Base-by-base conservation (phyloP, 2,888 invertebrate species). In the Erebia aethiops region DNA sequence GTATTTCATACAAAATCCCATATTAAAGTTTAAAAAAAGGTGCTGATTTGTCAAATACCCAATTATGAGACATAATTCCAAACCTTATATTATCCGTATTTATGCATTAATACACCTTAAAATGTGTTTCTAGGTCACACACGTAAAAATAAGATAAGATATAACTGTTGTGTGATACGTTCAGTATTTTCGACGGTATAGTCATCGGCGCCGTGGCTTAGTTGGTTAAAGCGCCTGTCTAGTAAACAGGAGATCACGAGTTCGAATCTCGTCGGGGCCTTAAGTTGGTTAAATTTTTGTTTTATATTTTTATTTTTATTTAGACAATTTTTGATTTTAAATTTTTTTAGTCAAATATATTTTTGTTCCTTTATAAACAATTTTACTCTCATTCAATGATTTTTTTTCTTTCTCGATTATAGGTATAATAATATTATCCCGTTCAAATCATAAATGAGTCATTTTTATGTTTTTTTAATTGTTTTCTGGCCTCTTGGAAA, bases 211-310 rank as follows among this genome's bases (percentile, higher is more conserved):
- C 94, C 95, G 95, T 95, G 95, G 95, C 95, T 95, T 95, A 95
- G 95, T 95, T 95, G 95, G 95, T 95, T 95, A 95, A 95, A 95
- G 94, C 91, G 90, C 91, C 91, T 91, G 91, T 92, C 90, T 90
- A 90, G 90, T 91, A 91, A 91, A 91, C 91, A 91, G 90, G 90
- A 91, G 91, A 91, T 91, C 90, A 83, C 79, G 90, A 90, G 90
- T 91, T 91, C 90, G 90, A 91, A 91, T 91, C 90, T 90, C 89
- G 90, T 83, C 90, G 90, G 90, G 88, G 91, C 90, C 90, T 88
- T 60, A 11, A 35, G n/a, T 54, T 26, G 63, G 35, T 56, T 2
- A 26, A 60, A 64, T 56, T 52, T 46, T 58, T 60, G 1, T 35
- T 35, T 35, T 35, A 35, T 63, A 63, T 56, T 57, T 46, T 56